Evolutionary conservation across 2,888 invertebrate species (phyloP), one percentile per base, ranked within the genome.

Genomic region (Theodoxus fluviatilis): DNA sequence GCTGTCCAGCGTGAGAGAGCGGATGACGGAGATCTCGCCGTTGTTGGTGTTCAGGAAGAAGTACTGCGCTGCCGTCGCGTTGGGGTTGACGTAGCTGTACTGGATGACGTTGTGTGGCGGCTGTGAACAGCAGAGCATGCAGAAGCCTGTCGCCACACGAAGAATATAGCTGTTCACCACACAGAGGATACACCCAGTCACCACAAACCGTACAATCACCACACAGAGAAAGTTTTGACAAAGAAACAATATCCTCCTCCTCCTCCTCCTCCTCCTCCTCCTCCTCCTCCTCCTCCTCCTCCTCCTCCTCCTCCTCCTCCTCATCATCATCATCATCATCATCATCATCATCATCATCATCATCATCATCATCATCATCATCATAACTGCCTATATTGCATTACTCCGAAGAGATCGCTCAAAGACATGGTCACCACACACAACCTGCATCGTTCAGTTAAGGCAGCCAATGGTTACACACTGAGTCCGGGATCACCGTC

Each of bases 21-120:
- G 76, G 61, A 77, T 77, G 22, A 83, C 74, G 38, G 73, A 80
- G 22, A 84, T 73, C 22, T 73, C 75, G 18, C 84, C 83, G 38
- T 75, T 78, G 3, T 70, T 70, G 9, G 73, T 67, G 68, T 82
- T 76, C 25, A 84, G 78, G 55, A 73, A 75, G 73, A 83, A 84
- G 68, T 76, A 79, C 7, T 75, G 71, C 52, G 74, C 71, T 28
- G 77, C 78, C 7, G 67, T 67, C 4, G 71, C 28, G 37, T 69
- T 67, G 31, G 74, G 67, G 3, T 73, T 74, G 18, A 33, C 37
- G n/a, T 49, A 55, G 6, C 38, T 33, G 49, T 61, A 73, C 25
- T 71, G 69, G 37, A 73, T 67, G n/a, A 43, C 43, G 66, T 73
- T 73, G 57, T 73, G 71, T 1, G 73, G 73, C 31, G 70, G 47